A percentile compares a stretch with the other conserved stretches of the same genome.
Evolutionary conservation across 2,888 invertebrate genomes (phyloP).

Genomic region (Blomia tropicalis): DNA sequence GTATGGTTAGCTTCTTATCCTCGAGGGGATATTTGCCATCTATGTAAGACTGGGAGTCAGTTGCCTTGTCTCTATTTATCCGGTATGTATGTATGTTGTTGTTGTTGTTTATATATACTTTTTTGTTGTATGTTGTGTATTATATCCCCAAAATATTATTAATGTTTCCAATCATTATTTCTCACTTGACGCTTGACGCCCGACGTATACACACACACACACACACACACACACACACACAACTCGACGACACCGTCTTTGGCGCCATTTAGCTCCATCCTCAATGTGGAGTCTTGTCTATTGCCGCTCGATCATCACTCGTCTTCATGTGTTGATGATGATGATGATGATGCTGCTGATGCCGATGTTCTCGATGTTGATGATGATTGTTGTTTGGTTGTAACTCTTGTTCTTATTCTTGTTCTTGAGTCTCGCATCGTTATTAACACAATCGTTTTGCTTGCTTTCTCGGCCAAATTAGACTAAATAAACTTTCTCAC

Average conservation of each 20-base stretch:
- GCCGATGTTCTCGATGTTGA: not conserved
- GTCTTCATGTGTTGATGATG: not conserved
- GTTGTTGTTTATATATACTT: too few species aligned
- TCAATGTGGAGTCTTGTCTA: not conserved
- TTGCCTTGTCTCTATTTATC: too few species aligned
- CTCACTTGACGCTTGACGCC: not conserved
- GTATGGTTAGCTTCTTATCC: too few species aligned
- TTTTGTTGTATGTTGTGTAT: too few species aligned
- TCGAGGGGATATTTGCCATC: too few species aligned
- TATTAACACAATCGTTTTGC: conserved; percentile 4
- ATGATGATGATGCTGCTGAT: not conserved
- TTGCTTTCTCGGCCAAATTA: not conserved
- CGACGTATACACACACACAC: not conserved
- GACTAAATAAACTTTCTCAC: conserved; percentile 18
- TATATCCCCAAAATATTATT: too few species aligned
- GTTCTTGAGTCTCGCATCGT: not conserved
- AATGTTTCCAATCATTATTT: conserved; percentile 19
- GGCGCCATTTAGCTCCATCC: not conserved
- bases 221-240: not conserved
- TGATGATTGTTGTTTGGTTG: too few species aligned
- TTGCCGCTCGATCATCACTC: not conserved
- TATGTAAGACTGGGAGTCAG: too few species aligned
- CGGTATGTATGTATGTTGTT: too few species aligned
- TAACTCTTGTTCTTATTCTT: not conserved
- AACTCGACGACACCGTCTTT: too few species aligned